Percentiles rank a stretch among this genome's conserved stretches.
phyloP scores from a whole-genome alignment of 2,888 invertebrate species.

The Diarsia dahlii region DNA sequence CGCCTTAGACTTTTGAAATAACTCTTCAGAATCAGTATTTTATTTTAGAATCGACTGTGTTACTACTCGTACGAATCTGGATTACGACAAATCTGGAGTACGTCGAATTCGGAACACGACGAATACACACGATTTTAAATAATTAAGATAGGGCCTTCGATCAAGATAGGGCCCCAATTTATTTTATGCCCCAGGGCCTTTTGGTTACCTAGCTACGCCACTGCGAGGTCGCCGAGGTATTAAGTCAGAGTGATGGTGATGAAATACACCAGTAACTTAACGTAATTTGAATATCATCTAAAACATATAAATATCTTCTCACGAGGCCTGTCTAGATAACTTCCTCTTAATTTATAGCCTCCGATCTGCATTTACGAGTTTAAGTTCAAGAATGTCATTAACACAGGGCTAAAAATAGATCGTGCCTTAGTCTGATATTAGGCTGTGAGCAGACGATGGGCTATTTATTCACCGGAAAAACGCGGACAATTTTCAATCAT shows the following conservation, averaged over 20 bases:
- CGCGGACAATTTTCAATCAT: not conserved
- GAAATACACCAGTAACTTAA: not conserved
- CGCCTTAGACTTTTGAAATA: no score
- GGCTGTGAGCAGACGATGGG: not conserved
- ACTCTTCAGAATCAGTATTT: no score
- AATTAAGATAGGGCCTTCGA: no score
- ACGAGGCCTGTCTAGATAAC: constrained; percentile 35
- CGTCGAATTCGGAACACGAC: no score
- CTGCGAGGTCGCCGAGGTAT: no score
- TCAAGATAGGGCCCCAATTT: no score
- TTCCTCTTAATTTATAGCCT: constrained; percentile 52
- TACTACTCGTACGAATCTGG: no score
- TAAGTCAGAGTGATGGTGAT: not conserved
- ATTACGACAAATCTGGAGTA: no score
- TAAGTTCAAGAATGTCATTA: constrained; percentile 63
- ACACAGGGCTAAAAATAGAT: constrained; percentile 62
- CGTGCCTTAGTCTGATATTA: constrained; percentile 34
- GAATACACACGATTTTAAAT: no score
- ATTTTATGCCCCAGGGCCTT: no score
- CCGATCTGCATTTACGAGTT: constrained; percentile 42
- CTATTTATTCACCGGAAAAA: not conserved
- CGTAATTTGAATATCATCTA: constrained; percentile 12
- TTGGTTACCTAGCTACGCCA: no score
- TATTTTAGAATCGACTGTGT: no score
- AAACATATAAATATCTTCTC: constrained; percentile 37